phyloP scores from a whole-genome alignment of 2,888 invertebrate species.

The Dynastes grantii region DNA sequence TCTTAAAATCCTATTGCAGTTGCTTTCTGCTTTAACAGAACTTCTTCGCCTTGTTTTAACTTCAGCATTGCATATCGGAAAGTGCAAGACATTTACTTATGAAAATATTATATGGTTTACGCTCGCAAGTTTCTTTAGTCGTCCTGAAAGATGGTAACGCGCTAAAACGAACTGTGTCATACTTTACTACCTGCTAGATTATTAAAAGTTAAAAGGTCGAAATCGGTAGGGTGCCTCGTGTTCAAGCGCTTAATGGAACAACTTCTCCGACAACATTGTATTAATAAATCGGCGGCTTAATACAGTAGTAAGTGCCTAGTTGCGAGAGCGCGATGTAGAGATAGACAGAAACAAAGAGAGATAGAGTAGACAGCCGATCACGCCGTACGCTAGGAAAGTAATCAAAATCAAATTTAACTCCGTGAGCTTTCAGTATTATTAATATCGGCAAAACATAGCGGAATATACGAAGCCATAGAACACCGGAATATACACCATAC shows the following conservation, averaged over 20 bases:
- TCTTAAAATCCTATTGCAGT: too few species aligned
- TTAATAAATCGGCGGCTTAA: conserved; percentile 44
- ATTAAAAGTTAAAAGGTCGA: conserved; percentile 40
- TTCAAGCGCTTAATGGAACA: conserved; percentile 12
- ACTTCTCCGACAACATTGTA: conserved; percentile 37
- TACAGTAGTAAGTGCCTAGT: conserved; percentile 12
- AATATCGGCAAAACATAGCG: conserved; percentile 21
- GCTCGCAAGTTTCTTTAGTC: neutral
- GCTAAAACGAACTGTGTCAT: conserved; percentile 27
- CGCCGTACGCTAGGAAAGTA: conserved; percentile 1
- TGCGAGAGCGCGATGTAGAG: neutral
- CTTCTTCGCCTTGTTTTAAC: too few species aligned
- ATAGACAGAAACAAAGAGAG: too few species aligned
- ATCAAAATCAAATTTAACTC: conserved; percentile 33
- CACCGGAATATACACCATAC: neutral
- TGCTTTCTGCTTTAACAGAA: too few species aligned
- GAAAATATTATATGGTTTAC: neutral
- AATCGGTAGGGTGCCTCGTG: neutral
- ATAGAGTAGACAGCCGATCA: neutral
- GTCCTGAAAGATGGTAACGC: neutral
- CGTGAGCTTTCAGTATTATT: conserved; percentile 3
- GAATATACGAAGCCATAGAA: neutral
- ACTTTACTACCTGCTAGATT: conserved; percentile 30
- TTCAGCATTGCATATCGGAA: too few species aligned
- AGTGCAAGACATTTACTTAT: too few species aligned